Conservation (phyloP, 2,113 vertebrate genomes). For the Nibea coibor region DNA sequence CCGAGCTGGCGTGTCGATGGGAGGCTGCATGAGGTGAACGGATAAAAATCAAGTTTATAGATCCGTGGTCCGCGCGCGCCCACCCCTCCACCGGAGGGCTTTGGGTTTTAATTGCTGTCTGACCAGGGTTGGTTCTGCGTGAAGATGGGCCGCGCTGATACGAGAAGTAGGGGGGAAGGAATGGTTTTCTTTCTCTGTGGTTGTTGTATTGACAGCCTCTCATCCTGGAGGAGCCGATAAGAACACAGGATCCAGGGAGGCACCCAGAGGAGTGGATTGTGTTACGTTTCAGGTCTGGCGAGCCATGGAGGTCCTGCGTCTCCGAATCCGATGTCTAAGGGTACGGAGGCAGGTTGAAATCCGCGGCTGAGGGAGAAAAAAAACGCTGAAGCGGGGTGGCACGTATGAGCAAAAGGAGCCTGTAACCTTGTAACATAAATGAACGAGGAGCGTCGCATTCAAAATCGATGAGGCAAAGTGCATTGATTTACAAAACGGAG, state of each 20-base stretch:
- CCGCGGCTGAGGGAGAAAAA: slow-evolving; percentile 34
- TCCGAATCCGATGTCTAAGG: slow-evolving; percentile 19
- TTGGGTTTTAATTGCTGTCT: slow-evolving; percentile 79
- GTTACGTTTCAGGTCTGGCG: slow-evolving; percentile 61
- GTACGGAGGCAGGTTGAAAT: slow-evolving; percentile 52
- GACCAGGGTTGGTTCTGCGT: slow-evolving; percentile 64
- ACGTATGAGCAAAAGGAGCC: slow-evolving; percentile 49
- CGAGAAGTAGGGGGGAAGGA: slow-evolving; percentile 39
- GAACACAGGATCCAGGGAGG: slow-evolving; percentile 64
- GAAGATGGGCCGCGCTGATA: slow-evolving; percentile 71
- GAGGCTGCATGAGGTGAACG: slow-evolving; percentile 66
- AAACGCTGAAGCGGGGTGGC: slow-evolving; percentile 69
- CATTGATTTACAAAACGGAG: slow-evolving; percentile 73
- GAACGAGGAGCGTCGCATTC: slow-evolving; percentile 57
- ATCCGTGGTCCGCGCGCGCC: slow-evolving; percentile 75
- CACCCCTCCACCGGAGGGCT: slow-evolving; percentile 47
- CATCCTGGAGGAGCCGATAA: slow-evolving; percentile 80
- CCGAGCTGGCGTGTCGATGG: slow-evolving; percentile 59
- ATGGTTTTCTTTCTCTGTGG: slow-evolving; percentile 74
- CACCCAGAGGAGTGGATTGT: slow-evolving; percentile 70
- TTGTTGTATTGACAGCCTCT: slow-evolving; percentile 81
- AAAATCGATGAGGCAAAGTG: slow-evolving; percentile 70
- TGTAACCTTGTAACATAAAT: slow-evolving; percentile 59
- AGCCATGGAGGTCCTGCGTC: slow-evolving; percentile 24
- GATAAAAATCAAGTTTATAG: slow-evolving; percentile 82